Evolutionary conservation across 2,113 vertebrate species (phyloP).

Genomic region (Edolisoma coerulescens): DNA sequence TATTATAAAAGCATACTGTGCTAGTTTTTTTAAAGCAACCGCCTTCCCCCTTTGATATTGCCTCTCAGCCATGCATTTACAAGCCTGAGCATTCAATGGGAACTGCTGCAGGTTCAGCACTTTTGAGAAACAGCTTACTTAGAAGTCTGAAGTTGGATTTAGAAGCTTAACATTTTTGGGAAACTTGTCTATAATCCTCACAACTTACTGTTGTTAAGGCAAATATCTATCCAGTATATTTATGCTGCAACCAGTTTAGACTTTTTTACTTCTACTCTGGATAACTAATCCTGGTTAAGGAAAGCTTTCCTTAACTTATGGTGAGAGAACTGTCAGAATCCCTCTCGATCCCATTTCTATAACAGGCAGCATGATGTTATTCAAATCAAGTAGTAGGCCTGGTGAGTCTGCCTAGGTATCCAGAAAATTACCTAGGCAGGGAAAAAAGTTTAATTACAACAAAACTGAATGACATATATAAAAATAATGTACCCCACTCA

Average conservation of each 20-base stretch:
- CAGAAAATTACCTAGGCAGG: neutral
- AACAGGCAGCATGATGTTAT: neutral
- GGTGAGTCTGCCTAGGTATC: neutral
- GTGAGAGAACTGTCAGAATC: neutral
- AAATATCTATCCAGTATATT: neutral
- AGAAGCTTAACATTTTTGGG: conserved; percentile 27
- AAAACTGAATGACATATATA: neutral
- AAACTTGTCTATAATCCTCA: neutral
- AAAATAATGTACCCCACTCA: neutral
- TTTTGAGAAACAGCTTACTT: conserved; percentile 42
- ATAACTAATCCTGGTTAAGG: neutral
- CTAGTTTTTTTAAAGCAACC: neutral
- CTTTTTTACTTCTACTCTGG: neutral
- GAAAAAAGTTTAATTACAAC: neutral
- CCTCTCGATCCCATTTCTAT: neutral
- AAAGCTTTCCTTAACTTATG: neutral
- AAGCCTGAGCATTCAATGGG: conserved; percentile 16
- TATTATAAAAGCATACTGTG: neutral
- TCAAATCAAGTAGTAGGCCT: neutral
- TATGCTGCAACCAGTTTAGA: neutral
- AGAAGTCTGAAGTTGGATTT: conserved; percentile 29
- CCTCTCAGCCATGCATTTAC: neutral
- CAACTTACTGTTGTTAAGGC: neutral
- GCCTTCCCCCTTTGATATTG: neutral
- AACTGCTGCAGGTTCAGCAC: conserved; percentile 45